Conservation (phyloP, 2,888 invertebrate genomes). For the Lutraria lutraria region DNA sequence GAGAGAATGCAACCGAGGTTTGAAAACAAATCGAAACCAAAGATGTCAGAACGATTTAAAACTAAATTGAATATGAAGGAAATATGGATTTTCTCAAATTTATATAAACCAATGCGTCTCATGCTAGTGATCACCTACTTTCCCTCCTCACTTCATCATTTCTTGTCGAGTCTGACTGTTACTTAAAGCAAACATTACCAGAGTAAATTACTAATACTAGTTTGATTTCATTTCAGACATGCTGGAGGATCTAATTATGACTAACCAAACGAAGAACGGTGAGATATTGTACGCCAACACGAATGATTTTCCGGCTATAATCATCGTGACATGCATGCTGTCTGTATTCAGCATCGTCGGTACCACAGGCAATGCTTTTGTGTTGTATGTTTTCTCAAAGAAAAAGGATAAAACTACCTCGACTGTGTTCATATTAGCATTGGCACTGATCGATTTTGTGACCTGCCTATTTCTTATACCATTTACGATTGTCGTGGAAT, state of each 20-base stretch:
- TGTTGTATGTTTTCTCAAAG: conserved; percentile 83
- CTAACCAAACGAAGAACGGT: conserved; percentile 56
- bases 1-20: no score
- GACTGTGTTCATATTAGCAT: conserved; percentile 83
- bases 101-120: no score
- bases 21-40: no score
- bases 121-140: no score
- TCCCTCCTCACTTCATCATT: no score
- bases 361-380: conserved; percentile 83
- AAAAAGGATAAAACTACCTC: conserved; percentile 82
- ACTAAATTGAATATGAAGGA: no score
- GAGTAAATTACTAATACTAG: neutral
- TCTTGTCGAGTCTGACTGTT: no score
- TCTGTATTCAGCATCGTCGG: conserved; percentile 80
- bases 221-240: conserved; percentile 25
- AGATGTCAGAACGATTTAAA: no score
- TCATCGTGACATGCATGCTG: conserved; percentile 50
- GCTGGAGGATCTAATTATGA: conserved; percentile 38
- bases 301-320: conserved; percentile 56
- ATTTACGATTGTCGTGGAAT: conserved; percentile 74
- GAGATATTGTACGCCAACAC: conserved; percentile 50
- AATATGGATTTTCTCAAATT: no score
- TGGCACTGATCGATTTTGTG: conserved; percentile 80
- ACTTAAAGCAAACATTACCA: no score
- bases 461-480: conserved; percentile 81